A percentile compares a stretch with the other conserved stretches of the same genome.
Evolutionary conservation across 2,797 vertebrate species (phyloP).

Genomic region (Tympanoctomys barrerae): DNA sequence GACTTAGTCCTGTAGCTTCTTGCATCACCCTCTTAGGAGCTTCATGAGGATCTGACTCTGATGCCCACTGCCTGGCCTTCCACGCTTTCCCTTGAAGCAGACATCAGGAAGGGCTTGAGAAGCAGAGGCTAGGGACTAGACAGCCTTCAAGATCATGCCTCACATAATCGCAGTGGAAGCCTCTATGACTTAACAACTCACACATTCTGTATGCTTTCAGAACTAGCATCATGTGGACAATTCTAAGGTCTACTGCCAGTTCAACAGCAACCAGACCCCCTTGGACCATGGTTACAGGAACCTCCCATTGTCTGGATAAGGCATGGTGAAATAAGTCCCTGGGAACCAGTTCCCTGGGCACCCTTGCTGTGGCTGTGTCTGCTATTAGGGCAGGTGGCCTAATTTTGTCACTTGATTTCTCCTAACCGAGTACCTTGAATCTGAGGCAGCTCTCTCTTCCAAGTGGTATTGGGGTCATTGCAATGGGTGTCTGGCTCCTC

Average conservation of each 20-base stretch:
- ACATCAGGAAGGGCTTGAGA: neutral
- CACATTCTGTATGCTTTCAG: neutral
- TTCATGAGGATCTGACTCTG: neutral
- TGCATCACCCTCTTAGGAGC: neutral
- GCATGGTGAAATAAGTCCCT: neutral
- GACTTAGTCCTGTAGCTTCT: neutral
- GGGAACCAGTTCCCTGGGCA: neutral
- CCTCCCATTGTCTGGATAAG: neutral
- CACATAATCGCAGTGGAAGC: neutral
- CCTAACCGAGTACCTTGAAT: neutral
- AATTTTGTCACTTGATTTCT: neutral
- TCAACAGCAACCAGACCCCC: neutral
- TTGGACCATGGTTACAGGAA: neutral
- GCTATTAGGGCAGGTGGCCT: neutral
- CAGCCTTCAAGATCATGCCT: neutral
- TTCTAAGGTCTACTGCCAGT: neutral
- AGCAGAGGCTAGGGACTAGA: neutral
- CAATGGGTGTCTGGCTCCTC: neutral
- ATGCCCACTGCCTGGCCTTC: neutral
- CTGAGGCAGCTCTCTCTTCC: neutral
- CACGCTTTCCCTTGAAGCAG: neutral
- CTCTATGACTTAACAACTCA: neutral
- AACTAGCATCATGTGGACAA: neutral
- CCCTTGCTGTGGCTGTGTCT: neutral
- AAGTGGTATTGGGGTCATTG: fast-evolving